Percentiles rank a stretch among this genome's conserved stretches.
Conservation (phyloP, 2,888 invertebrate genomes). For the Andrena praecox region DNA sequence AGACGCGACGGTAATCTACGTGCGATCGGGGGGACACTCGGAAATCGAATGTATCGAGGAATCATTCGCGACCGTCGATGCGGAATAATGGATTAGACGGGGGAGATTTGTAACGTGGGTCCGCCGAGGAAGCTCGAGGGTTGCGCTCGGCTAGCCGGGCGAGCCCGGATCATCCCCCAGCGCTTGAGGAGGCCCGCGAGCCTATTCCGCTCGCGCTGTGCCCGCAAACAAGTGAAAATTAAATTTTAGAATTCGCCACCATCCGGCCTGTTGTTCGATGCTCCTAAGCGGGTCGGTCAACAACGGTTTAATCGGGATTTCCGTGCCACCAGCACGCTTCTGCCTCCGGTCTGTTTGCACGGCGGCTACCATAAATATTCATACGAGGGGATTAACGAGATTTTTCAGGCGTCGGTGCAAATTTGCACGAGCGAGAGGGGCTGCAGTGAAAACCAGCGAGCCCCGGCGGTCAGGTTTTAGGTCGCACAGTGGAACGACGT, state of each 20-base stretch:
- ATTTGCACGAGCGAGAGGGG: constrained; percentile 13
- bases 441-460: background rate
- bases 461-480: background rate
- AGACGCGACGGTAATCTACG: constrained; percentile 62
- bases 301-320: constrained; percentile 56
- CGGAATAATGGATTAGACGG: constrained; percentile 71
- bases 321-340: constrained; percentile 43
- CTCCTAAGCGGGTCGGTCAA: constrained; percentile 53
- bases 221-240: constrained; percentile 68
- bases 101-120: constrained; percentile 59
- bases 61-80: constrained; percentile 68
- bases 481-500: too few relatives aligned
- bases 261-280: constrained; percentile 17
- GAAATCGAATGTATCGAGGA: constrained; percentile 68
- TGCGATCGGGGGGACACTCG: constrained; percentile 66
- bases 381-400: constrained; percentile 48
- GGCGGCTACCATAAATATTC: constrained; percentile 51
- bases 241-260: constrained; percentile 59
- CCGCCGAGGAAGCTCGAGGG: constrained; percentile 30
- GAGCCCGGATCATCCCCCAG: constrained; percentile 63
- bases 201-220: constrained; percentile 32
- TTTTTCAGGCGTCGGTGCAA: constrained; percentile 28
- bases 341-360: constrained; percentile 46
- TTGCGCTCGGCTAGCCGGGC: constrained; percentile 26
- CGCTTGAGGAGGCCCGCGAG: constrained; percentile 46